phyloP scores from a whole-genome alignment of 2,888 invertebrate species.

The Balanococcus diminutus region DNA sequence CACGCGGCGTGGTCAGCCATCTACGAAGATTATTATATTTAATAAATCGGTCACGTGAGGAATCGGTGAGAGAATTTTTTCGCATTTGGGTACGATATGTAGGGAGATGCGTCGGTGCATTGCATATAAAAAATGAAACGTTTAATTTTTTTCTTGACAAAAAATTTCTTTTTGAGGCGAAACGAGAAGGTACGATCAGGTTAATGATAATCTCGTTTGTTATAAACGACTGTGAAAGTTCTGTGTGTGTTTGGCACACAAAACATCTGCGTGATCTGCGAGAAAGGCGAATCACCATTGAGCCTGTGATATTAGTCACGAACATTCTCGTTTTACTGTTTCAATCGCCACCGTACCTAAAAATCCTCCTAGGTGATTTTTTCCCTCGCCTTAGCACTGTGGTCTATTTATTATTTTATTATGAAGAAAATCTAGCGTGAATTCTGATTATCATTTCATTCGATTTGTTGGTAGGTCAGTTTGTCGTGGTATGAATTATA shows the following conservation, averaged over 20 bases:
- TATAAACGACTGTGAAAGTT: slow-evolving; percentile 39
- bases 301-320: slow-evolving; percentile 27
- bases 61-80: background rate
- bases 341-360: background rate
- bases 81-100: background rate
- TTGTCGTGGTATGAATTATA: background rate
- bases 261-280: slow-evolving; percentile 28
- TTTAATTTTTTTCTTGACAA: background rate
- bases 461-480: background rate
- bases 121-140: too few relatives aligned
- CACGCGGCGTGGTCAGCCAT: background rate
- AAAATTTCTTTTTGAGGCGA: slow-evolving; percentile 10
- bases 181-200: background rate
- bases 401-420: background rate
- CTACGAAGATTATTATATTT: too few relatives aligned
- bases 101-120: background rate
- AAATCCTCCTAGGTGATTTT: background rate
- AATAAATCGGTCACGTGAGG: slow-evolving; percentile 13
- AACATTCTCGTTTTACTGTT: slow-evolving; percentile 16
- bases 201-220: slow-evolving; percentile 24
- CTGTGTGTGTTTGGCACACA: slow-evolving; percentile 38
- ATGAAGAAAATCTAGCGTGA: slow-evolving; percentile 25
- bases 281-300: background rate
- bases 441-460: slow-evolving; percentile 16
- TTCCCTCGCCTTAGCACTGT: background rate